Evolutionary conservation across 1,140 invertebrate genomes (phyloP).

Genomic region (Caenorhabditis brenneri): DNA sequence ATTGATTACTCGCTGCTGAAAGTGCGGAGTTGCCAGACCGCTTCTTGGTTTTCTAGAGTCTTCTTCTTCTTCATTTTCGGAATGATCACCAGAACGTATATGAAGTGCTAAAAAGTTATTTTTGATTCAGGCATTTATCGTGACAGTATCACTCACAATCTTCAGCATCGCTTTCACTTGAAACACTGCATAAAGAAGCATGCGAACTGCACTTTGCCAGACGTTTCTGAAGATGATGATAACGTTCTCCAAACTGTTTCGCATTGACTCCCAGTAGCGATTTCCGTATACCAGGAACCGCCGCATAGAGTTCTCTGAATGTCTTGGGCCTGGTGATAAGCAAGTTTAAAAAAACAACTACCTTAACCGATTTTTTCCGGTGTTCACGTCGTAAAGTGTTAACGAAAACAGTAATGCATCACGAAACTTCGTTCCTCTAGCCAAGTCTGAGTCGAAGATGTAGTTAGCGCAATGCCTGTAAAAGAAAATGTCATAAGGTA

Average conservation of each 20-base stretch:
- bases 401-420: conserved; percentile 68
- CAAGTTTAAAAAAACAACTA: not conserved
- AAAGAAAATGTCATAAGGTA: no score
- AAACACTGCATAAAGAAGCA: not conserved
- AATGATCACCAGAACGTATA: not conserved
- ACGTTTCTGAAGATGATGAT: conserved; percentile 68
- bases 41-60: conserved; percentile 54
- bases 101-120: not conserved
- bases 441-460: conserved; percentile 69
- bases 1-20: conserved; percentile 68
- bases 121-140: not conserved
- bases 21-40: conserved; percentile 64
- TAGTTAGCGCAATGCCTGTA: conserved; percentile 50
- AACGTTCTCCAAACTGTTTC: conserved; percentile 68
- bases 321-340: no score
- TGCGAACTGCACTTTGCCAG: conserved; percentile 27
- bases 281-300: conserved; percentile 68
- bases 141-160: conserved; percentile 45
- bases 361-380: conserved; percentile 64
- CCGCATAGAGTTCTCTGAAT: conserved; percentile 70
- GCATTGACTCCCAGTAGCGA: conserved; percentile 67
- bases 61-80: conserved; percentile 53
- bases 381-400: conserved; percentile 70
- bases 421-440: conserved; percentile 67
- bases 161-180: conserved; percentile 31